Percentiles rank a stretch among this genome's conserved stretches.
phyloP scores from a whole-genome alignment of 2,888 invertebrate species.

The Hypena proboscidalis region DNA sequence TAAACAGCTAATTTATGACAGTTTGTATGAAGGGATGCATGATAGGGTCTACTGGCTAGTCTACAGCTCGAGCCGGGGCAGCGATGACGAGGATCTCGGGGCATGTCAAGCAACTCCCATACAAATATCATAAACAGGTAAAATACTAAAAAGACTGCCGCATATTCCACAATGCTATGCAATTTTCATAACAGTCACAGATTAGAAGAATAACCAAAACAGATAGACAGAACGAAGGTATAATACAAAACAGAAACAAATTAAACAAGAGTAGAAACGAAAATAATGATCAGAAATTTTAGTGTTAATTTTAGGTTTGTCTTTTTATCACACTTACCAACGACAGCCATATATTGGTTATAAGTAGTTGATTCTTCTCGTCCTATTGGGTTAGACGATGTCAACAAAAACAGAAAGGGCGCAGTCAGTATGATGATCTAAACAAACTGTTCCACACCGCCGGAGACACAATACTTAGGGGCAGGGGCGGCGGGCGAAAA shows the following conservation, averaged over 20 bases:
- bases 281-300: slow-evolving; percentile 76
- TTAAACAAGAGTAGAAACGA: slow-evolving; percentile 61
- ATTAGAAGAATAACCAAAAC: slow-evolving; percentile 60
- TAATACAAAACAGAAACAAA: slow-evolving; percentile 53
- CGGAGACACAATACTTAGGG: slow-evolving; percentile 68
- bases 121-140: slow-evolving; percentile 56
- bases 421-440: slow-evolving; percentile 83
- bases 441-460: slow-evolving; percentile 71
- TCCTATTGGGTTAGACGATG: slow-evolving; percentile 91
- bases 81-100: slow-evolving; percentile 57
- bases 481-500: slow-evolving; percentile 63
- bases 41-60: slow-evolving; percentile 69
- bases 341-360: slow-evolving; percentile 97
- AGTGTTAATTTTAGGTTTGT: slow-evolving; percentile 82
- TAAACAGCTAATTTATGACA: slow-evolving; percentile 47
- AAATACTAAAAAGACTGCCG: slow-evolving; percentile 70
- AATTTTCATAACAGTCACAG: slow-evolving; percentile 76
- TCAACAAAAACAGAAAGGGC: slow-evolving; percentile 89
- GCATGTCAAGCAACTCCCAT: slow-evolving; percentile 64
- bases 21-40: slow-evolving; percentile 69
- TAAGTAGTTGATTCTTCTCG: slow-evolving; percentile 98
- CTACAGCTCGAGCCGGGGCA: slow-evolving; percentile 64
- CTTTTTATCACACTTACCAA: slow-evolving; percentile 92
- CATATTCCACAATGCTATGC: slow-evolving; percentile 83
- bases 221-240: slow-evolving; percentile 52